A percentile compares a stretch with the other conserved stretches of the same genome.
Evolutionary conservation across 2,113 vertebrate genomes (phyloP).

Genomic region (Rhadina sibilatrix): DNA sequence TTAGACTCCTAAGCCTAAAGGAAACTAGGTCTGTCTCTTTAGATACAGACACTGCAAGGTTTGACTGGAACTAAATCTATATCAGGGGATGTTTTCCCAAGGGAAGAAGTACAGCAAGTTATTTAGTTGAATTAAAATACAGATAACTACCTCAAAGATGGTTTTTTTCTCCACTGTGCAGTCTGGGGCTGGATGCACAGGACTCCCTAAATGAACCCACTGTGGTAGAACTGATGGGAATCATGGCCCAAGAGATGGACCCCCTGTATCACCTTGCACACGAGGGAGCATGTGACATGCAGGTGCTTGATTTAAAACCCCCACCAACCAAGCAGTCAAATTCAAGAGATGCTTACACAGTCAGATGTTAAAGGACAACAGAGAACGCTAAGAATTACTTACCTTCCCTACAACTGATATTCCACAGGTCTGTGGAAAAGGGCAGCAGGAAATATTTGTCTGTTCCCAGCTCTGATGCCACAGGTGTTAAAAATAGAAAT

Average conservation of each 20-base stretch:
- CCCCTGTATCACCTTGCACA: neutral
- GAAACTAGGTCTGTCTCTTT: constrained; percentile 18
- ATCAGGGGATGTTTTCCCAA: constrained; percentile 26
- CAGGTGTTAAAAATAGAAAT: neutral
- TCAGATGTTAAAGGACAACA: neutral
- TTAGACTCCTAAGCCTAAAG: constrained; percentile 15
- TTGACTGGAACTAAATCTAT: neutral
- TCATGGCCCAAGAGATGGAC: neutral
- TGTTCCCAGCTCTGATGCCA: neutral
- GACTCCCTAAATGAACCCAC: neutral
- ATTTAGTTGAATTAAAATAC: neutral
- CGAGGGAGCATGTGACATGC: neutral
- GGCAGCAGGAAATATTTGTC: neutral
- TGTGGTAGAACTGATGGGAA: neutral
- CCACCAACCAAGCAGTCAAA: neutral
- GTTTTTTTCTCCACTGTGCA: neutral
- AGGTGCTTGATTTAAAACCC: neutral
- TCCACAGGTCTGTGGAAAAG: neutral
- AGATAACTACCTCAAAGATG: neutral
- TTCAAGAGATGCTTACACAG: neutral
- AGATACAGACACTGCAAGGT: neutral
- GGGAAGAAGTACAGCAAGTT: neutral
- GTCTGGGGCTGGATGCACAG: neutral
- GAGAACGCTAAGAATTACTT: neutral
- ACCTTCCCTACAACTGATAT: neutral